Evolutionary conservation across 2,113 vertebrate genomes (phyloP).

Genomic region (Rhinopomastus cyanomelas): DNA sequence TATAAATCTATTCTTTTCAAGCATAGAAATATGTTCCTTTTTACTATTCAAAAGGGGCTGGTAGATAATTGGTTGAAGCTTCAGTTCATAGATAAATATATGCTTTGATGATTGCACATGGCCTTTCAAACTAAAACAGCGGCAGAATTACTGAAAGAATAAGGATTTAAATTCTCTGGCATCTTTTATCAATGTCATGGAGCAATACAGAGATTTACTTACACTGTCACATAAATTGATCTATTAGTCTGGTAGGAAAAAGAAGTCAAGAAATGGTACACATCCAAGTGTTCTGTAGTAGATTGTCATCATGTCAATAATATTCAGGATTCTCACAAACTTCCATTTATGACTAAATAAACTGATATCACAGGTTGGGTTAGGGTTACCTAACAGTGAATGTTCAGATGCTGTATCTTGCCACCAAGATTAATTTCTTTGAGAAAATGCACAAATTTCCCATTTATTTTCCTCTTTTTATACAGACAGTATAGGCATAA

Average conservation of each 20-base stretch:
- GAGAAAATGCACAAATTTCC: background rate
- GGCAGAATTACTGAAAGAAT: background rate
- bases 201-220: background rate
- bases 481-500: background rate
- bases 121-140: conserved; percentile 9
- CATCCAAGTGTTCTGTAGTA: background rate
- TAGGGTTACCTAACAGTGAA: accelerated
- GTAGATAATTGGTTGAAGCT: conserved; percentile 16
- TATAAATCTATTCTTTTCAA: conserved; percentile 28
- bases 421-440: background rate
- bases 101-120: conserved; percentile 3
- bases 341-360: background rate
- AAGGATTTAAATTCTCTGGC: background rate
- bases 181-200: background rate
- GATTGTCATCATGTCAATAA: background rate
- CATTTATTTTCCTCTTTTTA: background rate
- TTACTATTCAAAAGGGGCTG: background rate
- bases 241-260: background rate
- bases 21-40: conserved; percentile 6
- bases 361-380: background rate
- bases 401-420: background rate
- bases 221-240: background rate
- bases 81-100: conserved; percentile 34
- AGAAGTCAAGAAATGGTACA: background rate
- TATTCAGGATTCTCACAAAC: background rate